Conservation (phyloP, 2,113 vertebrate genomes). For the Scomber colias region DNA sequence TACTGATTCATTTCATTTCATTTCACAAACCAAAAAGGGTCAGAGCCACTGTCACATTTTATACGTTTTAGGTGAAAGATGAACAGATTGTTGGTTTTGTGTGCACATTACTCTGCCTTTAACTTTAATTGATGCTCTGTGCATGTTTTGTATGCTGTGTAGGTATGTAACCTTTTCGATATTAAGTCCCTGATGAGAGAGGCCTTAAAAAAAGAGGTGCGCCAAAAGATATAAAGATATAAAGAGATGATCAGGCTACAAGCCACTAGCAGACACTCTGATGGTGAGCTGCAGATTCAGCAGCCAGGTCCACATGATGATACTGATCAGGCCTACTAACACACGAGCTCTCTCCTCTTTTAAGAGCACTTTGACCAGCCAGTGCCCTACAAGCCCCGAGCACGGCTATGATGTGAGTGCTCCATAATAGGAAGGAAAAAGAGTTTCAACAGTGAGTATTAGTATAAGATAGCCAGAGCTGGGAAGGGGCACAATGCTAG, state of each 20-base stretch:
- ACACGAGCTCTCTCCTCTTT: constrained; percentile 43
- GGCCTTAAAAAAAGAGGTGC: not conserved
- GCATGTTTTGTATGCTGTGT: not conserved
- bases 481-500: constrained; percentile 30
- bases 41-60: not conserved
- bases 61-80: not conserved
- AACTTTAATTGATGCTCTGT: not conserved
- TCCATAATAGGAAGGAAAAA: constrained; percentile 53
- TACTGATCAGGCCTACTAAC: constrained; percentile 48
- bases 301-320: constrained; percentile 28
- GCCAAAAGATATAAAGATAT: not conserved
- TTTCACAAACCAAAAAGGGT: not conserved
- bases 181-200: not conserved
- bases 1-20: constrained; percentile 1
- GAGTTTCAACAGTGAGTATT: constrained; percentile 44
- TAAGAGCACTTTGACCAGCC: constrained; percentile 52
- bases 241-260: constrained; percentile 34
- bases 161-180: not conserved
- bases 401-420: constrained; percentile 37
- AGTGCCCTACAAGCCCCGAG: constrained; percentile 30
- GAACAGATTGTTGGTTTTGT: not conserved
- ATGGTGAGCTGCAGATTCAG: constrained; percentile 8
- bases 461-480: constrained; percentile 52
- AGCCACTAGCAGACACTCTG: constrained; percentile 27
- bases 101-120: not conserved